Conservation (phyloP, 1,140 invertebrate species). For the Sipha flava region DNA sequence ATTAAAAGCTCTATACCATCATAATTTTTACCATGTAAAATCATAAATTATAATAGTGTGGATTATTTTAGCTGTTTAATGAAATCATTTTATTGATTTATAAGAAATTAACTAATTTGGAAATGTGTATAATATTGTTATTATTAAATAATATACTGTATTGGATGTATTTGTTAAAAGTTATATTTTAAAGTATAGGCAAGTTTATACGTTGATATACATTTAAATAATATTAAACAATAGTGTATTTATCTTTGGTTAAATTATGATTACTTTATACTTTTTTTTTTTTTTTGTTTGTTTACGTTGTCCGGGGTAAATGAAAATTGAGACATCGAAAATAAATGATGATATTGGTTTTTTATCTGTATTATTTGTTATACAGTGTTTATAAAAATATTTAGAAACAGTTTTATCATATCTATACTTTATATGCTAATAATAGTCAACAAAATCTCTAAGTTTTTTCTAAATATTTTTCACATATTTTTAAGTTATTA, state of each 20-base stretch:
- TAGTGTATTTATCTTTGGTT: neutral
- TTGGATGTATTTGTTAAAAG: neutral
- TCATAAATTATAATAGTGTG: neutral
- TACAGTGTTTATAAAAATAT: too few species aligned
- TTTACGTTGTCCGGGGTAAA: too few species aligned
- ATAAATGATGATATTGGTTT: too few species aligned
- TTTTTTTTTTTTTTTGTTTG: too few species aligned
- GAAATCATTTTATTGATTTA: neutral
- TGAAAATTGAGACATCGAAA: too few species aligned
- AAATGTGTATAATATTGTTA: neutral
- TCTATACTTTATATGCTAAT: too few species aligned
- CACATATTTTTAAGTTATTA: too few species aligned
- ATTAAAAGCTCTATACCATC: neutral
- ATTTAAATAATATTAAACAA: neutral
- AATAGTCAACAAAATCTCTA: too few species aligned
- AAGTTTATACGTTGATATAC: neutral
- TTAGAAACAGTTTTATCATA: too few species aligned
- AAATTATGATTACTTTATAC: neutral
- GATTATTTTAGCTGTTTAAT: neutral
- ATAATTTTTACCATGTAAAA: neutral
- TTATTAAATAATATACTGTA: neutral
- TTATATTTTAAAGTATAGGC: neutral
- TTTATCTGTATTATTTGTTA: too few species aligned
- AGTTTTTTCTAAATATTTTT: too few species aligned
- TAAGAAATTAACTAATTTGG: neutral